Base-by-base conservation (phyloP, 64 coral and sea anemone genomes). In the Montipora cactus region DNA sequence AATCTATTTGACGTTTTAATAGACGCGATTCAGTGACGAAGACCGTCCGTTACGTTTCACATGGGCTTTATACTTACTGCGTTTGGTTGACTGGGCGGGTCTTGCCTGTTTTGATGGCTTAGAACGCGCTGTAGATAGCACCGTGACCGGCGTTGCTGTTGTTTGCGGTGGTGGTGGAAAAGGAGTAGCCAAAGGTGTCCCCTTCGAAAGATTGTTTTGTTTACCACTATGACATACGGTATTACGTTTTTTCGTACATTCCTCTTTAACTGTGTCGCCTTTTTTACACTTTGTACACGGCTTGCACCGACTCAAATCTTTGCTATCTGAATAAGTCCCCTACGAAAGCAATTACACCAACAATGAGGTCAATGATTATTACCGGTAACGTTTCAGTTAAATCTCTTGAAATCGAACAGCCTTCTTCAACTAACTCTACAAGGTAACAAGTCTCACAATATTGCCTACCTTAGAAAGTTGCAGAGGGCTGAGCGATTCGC, bases 241-340 rank as follows among this genome's bases (percentile, higher is more conserved):
- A 51, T 92, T 57, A 12, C 8, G 85, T 62, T 55, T 77, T 78
- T 80, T 58, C 0, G 52, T 52, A 10, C 90, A 92, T 16, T 67
- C 2, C 16, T 37, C 37, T 37, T 78, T 9, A 0, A 78, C 6
- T 12, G 44, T 13, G 19, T 92, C 28, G 0, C 82, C 75, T 66
- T 61, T 44, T 19, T 3, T 23, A 92, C 90, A 92, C 19, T 4
- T 51, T 9, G 44, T 67, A 16, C 90, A 92, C 4, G 51, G 10
- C 10, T 47, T 74, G 75, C 90, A 92, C 1, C 49, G 1, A 11
- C 62, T 71, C 7, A 86, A 71, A 22, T 51, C 59, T 14, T 86
- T 86, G 3, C 0, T 47, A 19, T 5, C 18, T 2, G 82, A 86
- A 12, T 49, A 86, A 0, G 82, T 86, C 0, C 64, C 82, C 82